phyloP scores from a whole-genome alignment of 2,888 invertebrate genomes.

The Agrotis segetum region DNA sequence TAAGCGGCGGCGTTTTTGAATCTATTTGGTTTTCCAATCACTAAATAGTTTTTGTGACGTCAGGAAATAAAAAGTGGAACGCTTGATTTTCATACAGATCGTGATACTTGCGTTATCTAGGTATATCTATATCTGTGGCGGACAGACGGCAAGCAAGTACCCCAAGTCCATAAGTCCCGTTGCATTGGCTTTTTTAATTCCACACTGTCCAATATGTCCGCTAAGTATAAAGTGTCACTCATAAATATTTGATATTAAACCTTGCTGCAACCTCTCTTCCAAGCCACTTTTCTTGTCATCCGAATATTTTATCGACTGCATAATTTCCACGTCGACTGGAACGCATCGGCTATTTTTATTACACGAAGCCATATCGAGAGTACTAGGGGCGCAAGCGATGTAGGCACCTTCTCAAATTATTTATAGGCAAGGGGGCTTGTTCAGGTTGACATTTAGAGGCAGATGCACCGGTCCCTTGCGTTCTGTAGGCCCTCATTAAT shows the following conservation, averaged over 20 bases:
- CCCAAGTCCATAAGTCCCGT: conserved; percentile 12
- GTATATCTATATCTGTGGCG: too few relatives aligned
- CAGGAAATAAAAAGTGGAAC: too few relatives aligned
- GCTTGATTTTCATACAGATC: too few relatives aligned
- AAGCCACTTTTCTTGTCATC: conserved; percentile 64
- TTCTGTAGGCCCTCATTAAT: conserved; percentile 80
- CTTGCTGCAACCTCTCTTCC: conserved; percentile 29
- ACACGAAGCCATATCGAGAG: conserved; percentile 83
- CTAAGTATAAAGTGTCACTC: conserved; percentile 34
- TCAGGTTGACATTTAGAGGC: conserved; percentile 87
- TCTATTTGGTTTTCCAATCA: too few relatives aligned
- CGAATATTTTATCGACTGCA: conserved; percentile 69
- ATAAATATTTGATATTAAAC: conserved; percentile 59
- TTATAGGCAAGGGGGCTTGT: conserved; percentile 82
- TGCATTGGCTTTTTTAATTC: conserved; percentile 14
- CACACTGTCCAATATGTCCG: conserved; percentile 9
- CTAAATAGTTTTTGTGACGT: too few relatives aligned
- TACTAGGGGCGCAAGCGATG: conserved; percentile 76
- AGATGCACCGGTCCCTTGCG: conserved; percentile 77
- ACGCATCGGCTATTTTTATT: conserved; percentile 82
- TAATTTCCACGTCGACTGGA: conserved; percentile 75
- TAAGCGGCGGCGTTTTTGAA: too few relatives aligned
- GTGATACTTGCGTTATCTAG: too few relatives aligned
- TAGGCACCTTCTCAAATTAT: conserved; percentile 84
- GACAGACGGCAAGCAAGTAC: not conserved